Conservation (phyloP, 2,797 vertebrate genomes). For the Schizopygopsis pylzovi region DNA sequence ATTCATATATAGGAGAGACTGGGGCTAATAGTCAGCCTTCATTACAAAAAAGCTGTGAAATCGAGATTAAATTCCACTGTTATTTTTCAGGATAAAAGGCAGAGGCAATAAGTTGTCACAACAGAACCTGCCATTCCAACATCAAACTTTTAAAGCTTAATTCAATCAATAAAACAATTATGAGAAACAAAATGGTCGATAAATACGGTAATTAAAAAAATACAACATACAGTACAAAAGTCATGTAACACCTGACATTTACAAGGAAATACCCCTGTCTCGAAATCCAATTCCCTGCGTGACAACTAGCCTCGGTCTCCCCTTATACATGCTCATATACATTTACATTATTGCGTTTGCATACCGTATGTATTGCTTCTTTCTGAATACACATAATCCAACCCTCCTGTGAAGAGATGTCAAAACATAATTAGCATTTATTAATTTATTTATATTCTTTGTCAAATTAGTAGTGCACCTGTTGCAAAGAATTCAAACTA, state of each 20-base stretch:
- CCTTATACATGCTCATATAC: conserved; percentile 7
- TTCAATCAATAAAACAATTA: conserved; percentile 8
- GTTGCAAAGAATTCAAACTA: conserved; percentile 61
- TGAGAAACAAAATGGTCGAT: neutral
- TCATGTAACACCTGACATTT: conserved; percentile 8
- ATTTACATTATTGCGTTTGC: conserved; percentile 29
- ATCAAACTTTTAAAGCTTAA: neutral
- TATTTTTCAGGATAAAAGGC: neutral
- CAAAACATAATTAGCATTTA: conserved; percentile 66
- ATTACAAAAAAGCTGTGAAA: neutral
- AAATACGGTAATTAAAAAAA: neutral
- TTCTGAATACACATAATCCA: conserved; percentile 42
- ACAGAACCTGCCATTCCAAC: neutral
- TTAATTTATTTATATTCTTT: conserved; percentile 64
- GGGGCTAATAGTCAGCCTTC: neutral
- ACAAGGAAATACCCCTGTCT: neutral
- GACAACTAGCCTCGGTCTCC: conserved; percentile 14
- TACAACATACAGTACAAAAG: neutral
- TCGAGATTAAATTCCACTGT: neutral
- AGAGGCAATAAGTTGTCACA: neutral
- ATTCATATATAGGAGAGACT: conserved; percentile 14
- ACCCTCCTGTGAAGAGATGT: conserved; percentile 59
- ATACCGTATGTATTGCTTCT: conserved; percentile 28
- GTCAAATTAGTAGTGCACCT: conserved; percentile 60
- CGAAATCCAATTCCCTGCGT: neutral